phyloP scores from a whole-genome alignment of 2,888 invertebrate genomes.

The Cyrtodaria siliqua region DNA sequence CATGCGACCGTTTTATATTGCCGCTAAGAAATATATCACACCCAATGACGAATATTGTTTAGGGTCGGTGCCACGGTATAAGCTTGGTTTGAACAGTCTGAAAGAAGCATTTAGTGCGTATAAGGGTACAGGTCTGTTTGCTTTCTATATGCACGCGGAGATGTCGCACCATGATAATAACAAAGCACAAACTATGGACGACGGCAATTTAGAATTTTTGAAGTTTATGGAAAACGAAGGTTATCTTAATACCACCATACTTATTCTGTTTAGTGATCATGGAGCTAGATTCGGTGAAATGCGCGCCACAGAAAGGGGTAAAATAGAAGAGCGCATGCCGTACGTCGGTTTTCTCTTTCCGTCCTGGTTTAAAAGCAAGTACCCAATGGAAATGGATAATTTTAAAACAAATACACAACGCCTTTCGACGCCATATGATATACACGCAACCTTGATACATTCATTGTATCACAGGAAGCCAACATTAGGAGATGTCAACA shows the following conservation, averaged over 20 bases:
- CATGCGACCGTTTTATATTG: conserved; percentile 91
- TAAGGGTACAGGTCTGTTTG: conserved; percentile 91
- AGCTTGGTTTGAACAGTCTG: conserved; percentile 84
- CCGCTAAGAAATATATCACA: conserved; percentile 87
- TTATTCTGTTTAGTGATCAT: conserved; percentile 97
- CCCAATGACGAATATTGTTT: conserved; percentile 88
- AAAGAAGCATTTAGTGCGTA: conserved; percentile 89
- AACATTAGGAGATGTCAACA: conserved; percentile 35
- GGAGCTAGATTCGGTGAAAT: conserved; percentile 92
- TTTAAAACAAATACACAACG: conserved; percentile 89
- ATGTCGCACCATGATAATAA: conserved; percentile 95
- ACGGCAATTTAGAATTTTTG: conserved; percentile 89
- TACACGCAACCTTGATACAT: conserved; percentile 92
- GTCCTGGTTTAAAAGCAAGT: conserved; percentile 88
- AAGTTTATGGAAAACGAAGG: conserved; percentile 88
- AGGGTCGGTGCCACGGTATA: conserved; percentile 91
- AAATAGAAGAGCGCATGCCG: conserved; percentile 95
- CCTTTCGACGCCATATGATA: conserved; percentile 95
- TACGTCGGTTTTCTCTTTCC: conserved; percentile 94
- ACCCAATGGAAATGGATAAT: conserved; percentile 89
- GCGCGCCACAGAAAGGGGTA: conserved; percentile 95
- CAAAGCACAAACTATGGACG: conserved; percentile 91
- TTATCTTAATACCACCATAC: conserved; percentile 91
- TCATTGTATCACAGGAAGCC: conserved; percentile 87
- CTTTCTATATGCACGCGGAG: conserved; percentile 95